phyloP scores from a whole-genome alignment of 1,140 invertebrate genomes.

The Nymphalis io region DNA sequence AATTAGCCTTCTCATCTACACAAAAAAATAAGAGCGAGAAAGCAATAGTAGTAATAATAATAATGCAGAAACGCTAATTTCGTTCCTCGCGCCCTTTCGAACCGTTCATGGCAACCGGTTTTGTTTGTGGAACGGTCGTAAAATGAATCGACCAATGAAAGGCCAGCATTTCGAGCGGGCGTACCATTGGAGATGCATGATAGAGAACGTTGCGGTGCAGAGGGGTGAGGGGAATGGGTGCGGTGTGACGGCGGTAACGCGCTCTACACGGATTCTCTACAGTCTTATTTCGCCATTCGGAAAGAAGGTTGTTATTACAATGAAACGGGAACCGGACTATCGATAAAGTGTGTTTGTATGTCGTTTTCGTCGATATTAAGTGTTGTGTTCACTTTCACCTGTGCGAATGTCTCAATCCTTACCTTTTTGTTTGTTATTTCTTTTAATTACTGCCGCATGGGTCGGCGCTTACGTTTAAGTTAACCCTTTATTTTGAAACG shows the following conservation, averaged over 20 bases:
- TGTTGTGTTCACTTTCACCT: conserved; percentile 80
- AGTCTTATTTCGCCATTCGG: conserved; percentile 75
- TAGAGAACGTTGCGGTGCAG: conserved; percentile 50
- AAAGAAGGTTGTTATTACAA: conserved; percentile 77
- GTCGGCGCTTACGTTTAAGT: conserved; percentile 78
- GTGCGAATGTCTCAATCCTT: conserved; percentile 80
- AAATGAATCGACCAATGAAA: conserved; percentile 65
- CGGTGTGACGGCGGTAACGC: conserved; percentile 54
- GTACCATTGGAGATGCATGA: conserved; percentile 70
- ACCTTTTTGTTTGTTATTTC: conserved; percentile 78
- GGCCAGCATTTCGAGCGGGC: conserved; percentile 52
- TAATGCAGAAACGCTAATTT: conserved; percentile 71
- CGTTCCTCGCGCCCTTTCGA: conserved; percentile 76
- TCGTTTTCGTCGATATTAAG: conserved; percentile 80
- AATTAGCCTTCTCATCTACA: too few relatives aligned
- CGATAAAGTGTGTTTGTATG: conserved; percentile 81
- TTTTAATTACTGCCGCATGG: conserved; percentile 77
- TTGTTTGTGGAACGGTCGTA: conserved; percentile 77
- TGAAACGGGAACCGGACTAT: conserved; percentile 74
- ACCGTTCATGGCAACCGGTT: conserved; percentile 75
- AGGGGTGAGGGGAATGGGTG: conserved; percentile 60
- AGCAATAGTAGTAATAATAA: conserved; percentile 68
- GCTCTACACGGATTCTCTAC: conserved; percentile 49
- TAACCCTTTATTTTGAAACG: conserved; percentile 80
- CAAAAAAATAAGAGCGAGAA: conserved; percentile 48